These are phyloP conservation scores for Dipus sagitta DNA, from an alignment of 2,797 vertebrate species.

Conservation along the genomic window DNA sequence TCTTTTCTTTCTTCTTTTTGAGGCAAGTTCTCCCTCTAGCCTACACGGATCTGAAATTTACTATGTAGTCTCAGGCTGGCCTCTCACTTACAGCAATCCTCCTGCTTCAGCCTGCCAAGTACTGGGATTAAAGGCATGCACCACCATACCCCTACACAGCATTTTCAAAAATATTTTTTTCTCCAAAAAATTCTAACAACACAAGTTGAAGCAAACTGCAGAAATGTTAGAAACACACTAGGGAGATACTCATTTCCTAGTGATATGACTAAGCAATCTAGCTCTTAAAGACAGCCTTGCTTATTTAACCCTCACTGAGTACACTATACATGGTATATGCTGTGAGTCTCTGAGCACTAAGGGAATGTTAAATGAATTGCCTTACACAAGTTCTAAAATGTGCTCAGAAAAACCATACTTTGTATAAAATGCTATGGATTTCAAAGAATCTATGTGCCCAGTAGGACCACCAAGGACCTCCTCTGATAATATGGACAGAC, in stretches of 20 bases:
- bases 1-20: background rate
- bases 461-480: fast-evolving
- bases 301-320: background rate
- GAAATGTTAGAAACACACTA: background rate
- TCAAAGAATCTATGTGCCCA: background rate
- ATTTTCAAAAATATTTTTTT: background rate
- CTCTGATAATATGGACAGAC: background rate
- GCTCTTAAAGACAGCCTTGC: background rate
- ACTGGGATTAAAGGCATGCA: no score
- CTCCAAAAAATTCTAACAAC: background rate
- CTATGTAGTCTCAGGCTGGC: no score
- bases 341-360: background rate
- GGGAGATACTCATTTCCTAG: background rate
- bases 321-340: fast-evolving
- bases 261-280: no score
- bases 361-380: fast-evolving
- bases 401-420: background rate
- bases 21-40: no score
- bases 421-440: background rate
- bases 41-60: no score
- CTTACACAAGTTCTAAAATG: background rate
- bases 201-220: background rate
- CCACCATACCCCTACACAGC: no score
- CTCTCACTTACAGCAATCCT: no score
- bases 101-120: no score